Evolutionary conservation across 2,113 vertebrate species (phyloP).

Genomic region (Acrocephalus kingi): DNA sequence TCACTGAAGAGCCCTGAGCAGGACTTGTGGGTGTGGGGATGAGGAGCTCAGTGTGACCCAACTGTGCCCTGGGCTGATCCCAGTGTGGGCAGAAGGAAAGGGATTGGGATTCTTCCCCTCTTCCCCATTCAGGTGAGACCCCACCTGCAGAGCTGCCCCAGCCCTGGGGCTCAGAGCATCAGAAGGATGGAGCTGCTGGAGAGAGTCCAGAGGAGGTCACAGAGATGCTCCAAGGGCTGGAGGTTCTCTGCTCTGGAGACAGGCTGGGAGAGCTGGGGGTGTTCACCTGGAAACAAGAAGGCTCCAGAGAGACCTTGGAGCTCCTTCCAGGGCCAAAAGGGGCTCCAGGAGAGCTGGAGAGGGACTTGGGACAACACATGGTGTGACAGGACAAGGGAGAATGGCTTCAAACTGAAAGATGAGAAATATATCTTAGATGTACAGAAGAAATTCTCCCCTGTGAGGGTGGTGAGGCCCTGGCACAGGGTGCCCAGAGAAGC

Average conservation of each 20-base stretch:
- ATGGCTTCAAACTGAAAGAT: not conserved
- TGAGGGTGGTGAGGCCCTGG: rapidly evolving
- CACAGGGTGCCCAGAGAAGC: not conserved
- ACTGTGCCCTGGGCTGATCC: not conserved
- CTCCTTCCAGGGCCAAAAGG: not conserved
- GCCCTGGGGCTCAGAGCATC: not conserved
- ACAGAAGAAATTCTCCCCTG: not conserved
- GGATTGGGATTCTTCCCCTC: not conserved
- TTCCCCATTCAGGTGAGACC: not conserved
- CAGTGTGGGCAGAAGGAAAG: not conserved
- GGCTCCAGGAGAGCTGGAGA: not conserved
- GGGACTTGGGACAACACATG: rapidly evolving
- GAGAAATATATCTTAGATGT: not conserved
- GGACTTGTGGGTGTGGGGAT: not conserved
- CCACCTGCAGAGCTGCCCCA: not conserved
- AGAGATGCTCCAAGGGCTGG: not conserved
- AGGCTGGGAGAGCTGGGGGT: not conserved
- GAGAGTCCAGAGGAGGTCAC: not conserved
- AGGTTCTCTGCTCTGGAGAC: rapidly evolving
- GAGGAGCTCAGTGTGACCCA: not conserved
- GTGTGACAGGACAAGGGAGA: not conserved
- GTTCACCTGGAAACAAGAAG: not conserved
- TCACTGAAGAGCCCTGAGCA: not conserved
- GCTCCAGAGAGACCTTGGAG: rapidly evolving
- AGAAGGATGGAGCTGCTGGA: not conserved